Conservation (phyloP, 2,113 vertebrate genomes). For the Austrofundulus limnaeus region DNA sequence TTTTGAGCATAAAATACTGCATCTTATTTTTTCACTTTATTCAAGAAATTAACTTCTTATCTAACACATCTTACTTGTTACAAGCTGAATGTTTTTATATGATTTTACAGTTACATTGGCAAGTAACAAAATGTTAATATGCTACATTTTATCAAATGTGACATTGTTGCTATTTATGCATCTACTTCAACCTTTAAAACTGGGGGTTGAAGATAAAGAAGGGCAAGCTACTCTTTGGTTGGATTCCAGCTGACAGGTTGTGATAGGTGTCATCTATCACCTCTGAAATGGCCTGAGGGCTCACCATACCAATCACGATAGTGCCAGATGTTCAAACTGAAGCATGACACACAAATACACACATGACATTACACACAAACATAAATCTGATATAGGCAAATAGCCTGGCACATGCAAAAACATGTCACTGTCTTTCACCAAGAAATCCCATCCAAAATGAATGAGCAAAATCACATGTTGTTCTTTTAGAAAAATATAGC, state of each 20-base stretch:
- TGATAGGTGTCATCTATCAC: slow-evolving; percentile 76
- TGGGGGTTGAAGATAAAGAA: slow-evolving; percentile 48
- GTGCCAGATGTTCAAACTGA: slow-evolving; percentile 72
- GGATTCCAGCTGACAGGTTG: slow-evolving; percentile 70
- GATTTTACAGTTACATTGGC: neutral
- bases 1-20: neutral
- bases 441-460: slow-evolving; percentile 13
- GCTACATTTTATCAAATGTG: slow-evolving; percentile 56
- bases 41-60: neutral
- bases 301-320: slow-evolving; percentile 70
- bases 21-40: neutral
- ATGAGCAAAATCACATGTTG: slow-evolving; percentile 17
- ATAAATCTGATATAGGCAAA: slow-evolving; percentile 57
- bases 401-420: slow-evolving; percentile 36
- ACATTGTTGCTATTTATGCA: slow-evolving; percentile 37
- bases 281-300: slow-evolving; percentile 70
- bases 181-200: slow-evolving; percentile 43
- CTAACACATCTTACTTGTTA: slow-evolving; percentile 3
- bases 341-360: slow-evolving; percentile 29
- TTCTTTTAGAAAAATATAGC: neutral
- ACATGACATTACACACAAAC: slow-evolving; percentile 24
- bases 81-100: neutral
- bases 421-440: slow-evolving; percentile 38
- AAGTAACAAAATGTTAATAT: slow-evolving; percentile 15
- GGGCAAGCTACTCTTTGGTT: slow-evolving; percentile 57